These are phyloP conservation scores for Eulemur coronatus DNA, from an alignment of 2,797 vertebrate genomes.

Conservation along the genomic window DNA sequence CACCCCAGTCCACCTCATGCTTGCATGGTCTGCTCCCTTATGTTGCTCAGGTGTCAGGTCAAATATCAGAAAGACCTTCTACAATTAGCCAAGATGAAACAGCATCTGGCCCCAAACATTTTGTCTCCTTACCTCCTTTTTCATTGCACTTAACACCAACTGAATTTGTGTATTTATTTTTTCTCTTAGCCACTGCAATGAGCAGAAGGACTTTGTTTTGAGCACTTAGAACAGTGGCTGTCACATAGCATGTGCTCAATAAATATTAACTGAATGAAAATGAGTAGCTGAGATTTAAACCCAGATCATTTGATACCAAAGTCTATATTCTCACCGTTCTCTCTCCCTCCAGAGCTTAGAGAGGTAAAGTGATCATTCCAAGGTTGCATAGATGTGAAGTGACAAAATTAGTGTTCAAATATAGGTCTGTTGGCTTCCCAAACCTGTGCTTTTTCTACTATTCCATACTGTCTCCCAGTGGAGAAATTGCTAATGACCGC, in stretches of 20 bases:
- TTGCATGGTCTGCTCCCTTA: not conserved
- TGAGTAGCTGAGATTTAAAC: conserved; percentile 3
- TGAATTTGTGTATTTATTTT: not conserved
- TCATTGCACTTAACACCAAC: not conserved
- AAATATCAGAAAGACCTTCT: not conserved
- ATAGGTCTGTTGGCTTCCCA: not conserved
- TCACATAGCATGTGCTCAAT: not conserved
- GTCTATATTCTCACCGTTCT: not conserved
- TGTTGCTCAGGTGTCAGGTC: not conserved
- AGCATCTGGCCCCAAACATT: not conserved
- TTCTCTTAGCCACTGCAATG: not conserved
- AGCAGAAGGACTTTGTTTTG: not conserved
- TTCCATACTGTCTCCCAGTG: conserved; percentile 37
- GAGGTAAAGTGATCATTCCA: conserved; percentile 6
- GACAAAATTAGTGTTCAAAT: not conserved
- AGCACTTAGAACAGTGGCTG: conserved; percentile 9
- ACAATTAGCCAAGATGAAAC: not conserved
- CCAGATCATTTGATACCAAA: not conserved
- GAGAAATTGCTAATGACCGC: conserved; percentile 10
- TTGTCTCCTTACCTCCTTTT: not conserved
- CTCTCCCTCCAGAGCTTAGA: not conserved
- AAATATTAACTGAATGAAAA: conserved; percentile 32
- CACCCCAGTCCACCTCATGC: not conserved
- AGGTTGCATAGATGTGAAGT: not conserved
- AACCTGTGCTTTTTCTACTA: not conserved